Evolutionary conservation across 2,797 vertebrate genomes (phyloP), one percentile per base, ranked within the genome.

Genomic region (Acanthis flammea): DNA sequence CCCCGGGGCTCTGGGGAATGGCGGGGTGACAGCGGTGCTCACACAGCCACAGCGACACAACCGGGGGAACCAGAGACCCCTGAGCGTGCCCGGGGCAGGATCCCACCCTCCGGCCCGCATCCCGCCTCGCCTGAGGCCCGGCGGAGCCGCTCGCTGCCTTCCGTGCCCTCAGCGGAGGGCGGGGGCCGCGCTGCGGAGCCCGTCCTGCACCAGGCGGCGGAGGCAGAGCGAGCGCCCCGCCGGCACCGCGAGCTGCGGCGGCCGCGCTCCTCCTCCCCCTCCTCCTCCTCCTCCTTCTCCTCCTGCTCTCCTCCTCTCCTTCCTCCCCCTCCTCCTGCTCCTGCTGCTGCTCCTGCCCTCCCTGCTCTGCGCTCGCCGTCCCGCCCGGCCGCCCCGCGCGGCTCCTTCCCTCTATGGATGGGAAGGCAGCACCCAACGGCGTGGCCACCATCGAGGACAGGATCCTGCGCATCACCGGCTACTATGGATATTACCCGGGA

Each of bases 401-500:
- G 90, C 92, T 89, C 95, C 96, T 96, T 67, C 96, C 94, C 97
- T 97, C 95, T 97, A 98, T 98, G 98, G 98, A 98, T 97, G 97
- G 98, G 97, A 98, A 98, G 97, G 98, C 99, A 95, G 98, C 99
- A 65, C 98, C 98, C 98, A 99, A 99, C 97, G 99, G 99, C 76
- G 98, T 99, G 97, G 99, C 98, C 97, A 99, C 99, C 97, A 99
- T 99, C 94, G 99, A 99, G 97, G 98, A 99, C 98, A 97, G 99
- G 86, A 99, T 99, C 94, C 97, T 99, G 96, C 98, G 99, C 97
- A 99, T 99, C 98, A 99, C 99, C 50, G 99, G 99, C 95, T 99
- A 99, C 98, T 99, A 99, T 97, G 99, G 99, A 95, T 99, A 99
- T 96, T 99, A 99, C 96, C 99, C 99, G 31, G 99, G 99, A 57